phyloP scores from a whole-genome alignment of 2,113 vertebrate genomes.

The Enhydra lutris region DNA sequence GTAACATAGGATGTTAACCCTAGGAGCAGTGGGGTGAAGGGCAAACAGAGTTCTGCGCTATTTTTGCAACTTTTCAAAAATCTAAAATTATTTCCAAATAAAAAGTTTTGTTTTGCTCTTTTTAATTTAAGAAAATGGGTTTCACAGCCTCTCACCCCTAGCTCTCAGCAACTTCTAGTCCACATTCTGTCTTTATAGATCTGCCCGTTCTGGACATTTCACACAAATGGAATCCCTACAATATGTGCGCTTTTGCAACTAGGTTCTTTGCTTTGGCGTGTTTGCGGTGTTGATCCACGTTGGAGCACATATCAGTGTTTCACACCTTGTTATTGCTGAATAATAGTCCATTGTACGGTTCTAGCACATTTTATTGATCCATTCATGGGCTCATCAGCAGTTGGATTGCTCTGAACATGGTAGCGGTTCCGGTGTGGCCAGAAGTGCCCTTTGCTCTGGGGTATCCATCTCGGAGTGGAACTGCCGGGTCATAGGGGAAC shows the following conservation, averaged over 20 bases:
- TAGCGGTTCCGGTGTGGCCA: background rate
- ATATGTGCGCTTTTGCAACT: background rate
- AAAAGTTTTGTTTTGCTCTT: background rate
- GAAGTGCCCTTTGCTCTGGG: background rate
- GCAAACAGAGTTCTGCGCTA: background rate
- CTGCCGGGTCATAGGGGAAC: background rate
- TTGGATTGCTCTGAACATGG: background rate
- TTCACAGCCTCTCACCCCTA: background rate
- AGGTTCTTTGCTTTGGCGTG: background rate
- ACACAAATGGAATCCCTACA: background rate
- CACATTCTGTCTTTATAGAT: background rate
- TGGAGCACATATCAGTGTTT: no score
- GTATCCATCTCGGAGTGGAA: background rate
- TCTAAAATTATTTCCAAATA: background rate
- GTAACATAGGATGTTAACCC: background rate
- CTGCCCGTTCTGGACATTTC: background rate
- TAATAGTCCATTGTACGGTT: background rate
- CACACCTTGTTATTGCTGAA: background rate
- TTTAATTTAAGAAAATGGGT: background rate
- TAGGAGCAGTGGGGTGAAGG: background rate
- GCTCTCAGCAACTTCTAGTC: background rate
- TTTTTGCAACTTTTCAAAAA: background rate
- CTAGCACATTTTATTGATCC: background rate
- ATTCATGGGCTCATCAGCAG: background rate
- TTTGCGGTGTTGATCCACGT: background rate